A percentile compares a stretch with the other conserved stretches of the same genome.
Evolutionary conservation across 2,113 vertebrate species (phyloP).

Genomic region (Phalacrocorax carbo): DNA sequence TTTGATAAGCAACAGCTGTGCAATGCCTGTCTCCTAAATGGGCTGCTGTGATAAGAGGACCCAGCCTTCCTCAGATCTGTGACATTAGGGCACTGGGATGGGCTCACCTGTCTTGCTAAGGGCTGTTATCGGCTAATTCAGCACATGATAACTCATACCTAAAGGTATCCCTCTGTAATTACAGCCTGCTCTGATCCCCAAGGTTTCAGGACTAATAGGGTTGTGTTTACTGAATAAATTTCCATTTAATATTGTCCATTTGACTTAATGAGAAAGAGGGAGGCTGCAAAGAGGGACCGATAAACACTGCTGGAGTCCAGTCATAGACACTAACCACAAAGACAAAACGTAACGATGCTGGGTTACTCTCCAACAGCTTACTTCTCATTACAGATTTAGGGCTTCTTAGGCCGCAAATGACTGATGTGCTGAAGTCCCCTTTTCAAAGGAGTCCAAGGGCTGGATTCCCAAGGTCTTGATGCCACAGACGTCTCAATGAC

Average conservation of each 20-base stretch:
- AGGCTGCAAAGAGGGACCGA: background rate
- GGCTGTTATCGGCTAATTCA: background rate
- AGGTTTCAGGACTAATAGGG: background rate
- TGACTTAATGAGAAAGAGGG: background rate
- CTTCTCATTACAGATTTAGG: background rate
- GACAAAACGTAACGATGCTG: rapidly evolving
- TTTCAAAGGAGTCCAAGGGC: background rate
- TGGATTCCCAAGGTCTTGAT: background rate
- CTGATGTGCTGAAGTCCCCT: background rate
- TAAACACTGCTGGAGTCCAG: background rate
- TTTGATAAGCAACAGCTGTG: background rate
- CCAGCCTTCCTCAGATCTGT: background rate
- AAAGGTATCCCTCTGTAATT: background rate
- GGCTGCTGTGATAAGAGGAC: background rate
- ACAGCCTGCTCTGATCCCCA: background rate
- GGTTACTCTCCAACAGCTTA: background rate
- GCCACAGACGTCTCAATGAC: background rate
- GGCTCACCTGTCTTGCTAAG: background rate
- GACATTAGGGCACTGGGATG: rapidly evolving
- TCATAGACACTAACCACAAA: background rate
- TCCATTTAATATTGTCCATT: background rate
- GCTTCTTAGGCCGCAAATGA: background rate
- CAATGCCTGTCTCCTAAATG: background rate
- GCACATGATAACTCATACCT: background rate
- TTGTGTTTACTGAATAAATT: background rate